Conservation (phyloP, 2,797 vertebrate species). For the Argentina silus region DNA sequence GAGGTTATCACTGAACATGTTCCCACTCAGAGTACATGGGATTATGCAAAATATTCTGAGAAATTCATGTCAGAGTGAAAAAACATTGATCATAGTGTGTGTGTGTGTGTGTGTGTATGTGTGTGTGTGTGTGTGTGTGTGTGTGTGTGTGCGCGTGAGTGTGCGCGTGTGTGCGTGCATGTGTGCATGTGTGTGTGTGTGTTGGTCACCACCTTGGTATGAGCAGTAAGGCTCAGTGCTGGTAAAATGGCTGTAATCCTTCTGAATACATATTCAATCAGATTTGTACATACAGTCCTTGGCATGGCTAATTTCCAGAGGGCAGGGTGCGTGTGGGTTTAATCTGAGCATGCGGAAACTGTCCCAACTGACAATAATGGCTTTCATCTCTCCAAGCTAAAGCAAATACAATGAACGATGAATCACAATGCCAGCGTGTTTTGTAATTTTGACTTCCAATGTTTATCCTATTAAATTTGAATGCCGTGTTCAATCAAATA, state of each 20-base stretch:
- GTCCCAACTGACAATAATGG: slow-evolving; percentile 46
- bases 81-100: neutral
- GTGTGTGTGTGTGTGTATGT: slow-evolving; percentile 16
- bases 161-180: neutral
- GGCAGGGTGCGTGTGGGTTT: neutral
- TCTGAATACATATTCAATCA: neutral
- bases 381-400: slow-evolving; percentile 29
- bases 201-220: neutral
- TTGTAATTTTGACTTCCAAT: slow-evolving; percentile 53
- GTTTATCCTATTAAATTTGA: slow-evolving; percentile 62
- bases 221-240: neutral
- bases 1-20: neutral
- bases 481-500: slow-evolving; percentile 50
- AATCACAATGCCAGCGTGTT: slow-evolving; percentile 26
- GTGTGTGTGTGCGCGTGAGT: neutral
- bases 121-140: slow-evolving; percentile 6
- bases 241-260: neutral
- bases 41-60: neutral
- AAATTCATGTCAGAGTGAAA: neutral
- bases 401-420: slow-evolving; percentile 42
- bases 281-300: slow-evolving; percentile 23
- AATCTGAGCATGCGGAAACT: slow-evolving; percentile 27
- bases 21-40: neutral
- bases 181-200: neutral
- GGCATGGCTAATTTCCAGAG: slow-evolving; percentile 24